A percentile compares a stretch with the other conserved stretches of the same genome.
Conservation (phyloP, 2,888 invertebrate species). For the Amitus sp. region DNA sequence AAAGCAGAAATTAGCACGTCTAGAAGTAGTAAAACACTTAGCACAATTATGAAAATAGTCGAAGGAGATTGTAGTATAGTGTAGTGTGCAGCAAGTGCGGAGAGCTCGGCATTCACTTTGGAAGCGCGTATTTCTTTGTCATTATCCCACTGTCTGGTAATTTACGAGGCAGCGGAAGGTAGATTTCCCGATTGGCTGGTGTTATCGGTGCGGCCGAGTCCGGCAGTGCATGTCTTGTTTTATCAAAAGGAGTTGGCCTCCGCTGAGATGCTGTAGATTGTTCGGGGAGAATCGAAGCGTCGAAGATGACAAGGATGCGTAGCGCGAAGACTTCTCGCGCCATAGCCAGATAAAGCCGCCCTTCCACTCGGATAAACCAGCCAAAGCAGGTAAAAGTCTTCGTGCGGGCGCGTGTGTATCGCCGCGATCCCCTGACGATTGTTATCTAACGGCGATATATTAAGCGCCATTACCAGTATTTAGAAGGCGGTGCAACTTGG, state of each 20-base stretch:
- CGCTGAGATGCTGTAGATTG: conserved; percentile 9
- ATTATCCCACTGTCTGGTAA: background rate
- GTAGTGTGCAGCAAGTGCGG: too few relatives aligned
- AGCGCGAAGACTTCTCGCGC: conserved; percentile 3
- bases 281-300: conserved; percentile 1
- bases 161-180: conserved; percentile 8
- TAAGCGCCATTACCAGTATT: conserved; percentile 61
- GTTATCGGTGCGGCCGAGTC: conserved; percentile 6
- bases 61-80: too few relatives aligned
- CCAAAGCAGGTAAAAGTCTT: conserved; percentile 45
- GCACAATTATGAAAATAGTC: background rate
- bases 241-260: conserved; percentile 9
- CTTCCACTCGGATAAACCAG: conserved; percentile 3
- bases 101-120: background rate
- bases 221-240: conserved; percentile 5
- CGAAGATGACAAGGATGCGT: conserved; percentile 5
- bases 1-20: conserved; percentile 39
- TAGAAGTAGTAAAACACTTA: too few relatives aligned
- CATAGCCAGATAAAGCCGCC: background rate
- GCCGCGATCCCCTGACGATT: conserved; percentile 54
- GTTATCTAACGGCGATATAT: conserved; percentile 60
- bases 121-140: conserved; percentile 4
- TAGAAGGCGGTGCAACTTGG: conserved; percentile 55
- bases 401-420: conserved; percentile 48
- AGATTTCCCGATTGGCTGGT: background rate